These are phyloP conservation scores for Nephila pilipes DNA, from an alignment of 1,140 invertebrate genomes.

Conservation along the genomic window DNA sequence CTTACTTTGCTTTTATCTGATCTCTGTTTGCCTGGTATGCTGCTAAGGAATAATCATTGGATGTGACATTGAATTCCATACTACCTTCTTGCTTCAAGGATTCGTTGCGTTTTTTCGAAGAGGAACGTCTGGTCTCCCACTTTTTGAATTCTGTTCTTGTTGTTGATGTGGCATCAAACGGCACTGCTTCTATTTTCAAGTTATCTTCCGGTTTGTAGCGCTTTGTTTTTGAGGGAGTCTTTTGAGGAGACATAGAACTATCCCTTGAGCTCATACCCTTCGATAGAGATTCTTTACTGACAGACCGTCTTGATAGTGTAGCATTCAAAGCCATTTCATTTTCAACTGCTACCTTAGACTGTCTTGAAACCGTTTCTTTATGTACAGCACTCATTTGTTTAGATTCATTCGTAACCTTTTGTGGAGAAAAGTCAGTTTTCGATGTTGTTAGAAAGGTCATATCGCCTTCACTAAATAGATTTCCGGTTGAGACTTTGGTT, in stretches of 20 bases:
- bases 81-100: slow-evolving; percentile 65
- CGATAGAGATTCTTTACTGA: background rate
- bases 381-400: background rate
- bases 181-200: slow-evolving; percentile 42
- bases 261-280: background rate
- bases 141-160: slow-evolving; percentile 58
- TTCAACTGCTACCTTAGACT: background rate
- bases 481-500: background rate
- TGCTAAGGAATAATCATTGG: slow-evolving; percentile 64
- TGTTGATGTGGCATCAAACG: slow-evolving; percentile 62
- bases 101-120: slow-evolving; percentile 45
- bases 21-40: slow-evolving; percentile 14
- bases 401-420: background rate
- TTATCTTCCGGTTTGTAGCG: slow-evolving; percentile 64
- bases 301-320: background rate
- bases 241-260: background rate
- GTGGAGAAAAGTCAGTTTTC: background rate
- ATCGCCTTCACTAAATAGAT: background rate
- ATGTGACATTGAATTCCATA: slow-evolving; percentile 63
- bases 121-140: slow-evolving; percentile 48
- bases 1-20: slow-evolving; percentile 50
- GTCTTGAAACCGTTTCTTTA: background rate
- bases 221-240: background rate
- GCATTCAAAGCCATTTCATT: background rate
- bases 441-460: slow-evolving; percentile 50